Evolutionary conservation across 2,888 invertebrate species (phyloP).

Genomic region (Meandrusa payeni): DNA sequence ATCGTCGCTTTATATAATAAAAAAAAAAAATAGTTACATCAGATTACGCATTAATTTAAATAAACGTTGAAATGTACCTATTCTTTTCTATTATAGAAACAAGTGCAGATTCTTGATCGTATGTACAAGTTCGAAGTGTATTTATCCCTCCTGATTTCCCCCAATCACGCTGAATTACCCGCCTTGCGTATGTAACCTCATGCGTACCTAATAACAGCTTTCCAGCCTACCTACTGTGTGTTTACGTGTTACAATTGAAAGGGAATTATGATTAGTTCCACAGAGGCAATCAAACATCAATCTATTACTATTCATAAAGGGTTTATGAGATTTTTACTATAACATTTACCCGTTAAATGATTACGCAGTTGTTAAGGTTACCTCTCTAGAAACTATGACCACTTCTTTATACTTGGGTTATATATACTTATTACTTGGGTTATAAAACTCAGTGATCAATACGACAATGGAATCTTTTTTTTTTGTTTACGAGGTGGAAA

Average conservation of each 20-base stretch:
- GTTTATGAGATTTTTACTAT: constrained; percentile 2
- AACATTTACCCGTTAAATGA: constrained; percentile 12
- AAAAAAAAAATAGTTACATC: not conserved
- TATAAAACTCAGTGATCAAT: no score
- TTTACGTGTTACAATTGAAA: constrained; percentile 21
- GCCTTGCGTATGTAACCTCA: constrained; percentile 15
- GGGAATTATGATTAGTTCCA: constrained; percentile 19
- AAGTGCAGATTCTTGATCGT: not conserved
- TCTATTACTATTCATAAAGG: constrained; percentile 9
- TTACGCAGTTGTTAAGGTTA: no score
- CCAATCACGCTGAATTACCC: constrained; percentile 18
- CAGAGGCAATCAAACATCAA: constrained; percentile 19
- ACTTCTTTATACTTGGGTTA: no score
- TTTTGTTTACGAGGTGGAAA: no score
- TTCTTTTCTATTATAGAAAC: constrained; percentile 14
- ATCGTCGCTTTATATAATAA: no score
- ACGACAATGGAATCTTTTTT: no score
- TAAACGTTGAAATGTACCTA: no score
- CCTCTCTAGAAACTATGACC: no score
- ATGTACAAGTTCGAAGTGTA: constrained; percentile 15
- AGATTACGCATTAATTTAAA: no score
- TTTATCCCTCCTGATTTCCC: constrained; percentile 22
- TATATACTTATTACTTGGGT: not conserved
- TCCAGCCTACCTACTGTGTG: constrained; percentile 3
- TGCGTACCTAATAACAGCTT: constrained; percentile 18